Base-by-base conservation (phyloP, 2,797 vertebrate genomes). In the Hoplostethus mediterraneus region DNA sequence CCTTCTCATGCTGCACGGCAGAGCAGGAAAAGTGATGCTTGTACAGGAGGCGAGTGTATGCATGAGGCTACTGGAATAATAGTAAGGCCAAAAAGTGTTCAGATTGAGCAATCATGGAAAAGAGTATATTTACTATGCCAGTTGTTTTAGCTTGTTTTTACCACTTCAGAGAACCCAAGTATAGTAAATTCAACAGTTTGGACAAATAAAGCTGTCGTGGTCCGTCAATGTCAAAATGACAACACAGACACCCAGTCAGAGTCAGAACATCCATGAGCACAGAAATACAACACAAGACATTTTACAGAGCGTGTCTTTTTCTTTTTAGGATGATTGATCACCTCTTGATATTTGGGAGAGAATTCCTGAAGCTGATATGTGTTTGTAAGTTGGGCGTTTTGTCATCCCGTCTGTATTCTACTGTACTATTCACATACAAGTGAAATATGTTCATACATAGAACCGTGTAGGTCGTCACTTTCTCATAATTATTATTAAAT, bases 21-120 rank as follows among this genome's bases (percentile, higher is more conserved):
- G 67, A 5, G 25, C 47, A 48, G 21, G 85, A 55, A 81, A 86
- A 73, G 53, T 42, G 79, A 86, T 78, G 73, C 45, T 67, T n/a
- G 63, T 21, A 6, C 63, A 58, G 58, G 36, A 71, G 14, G 59
- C 59, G 40, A 44, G 54, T 17, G 52, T 51, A 59, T 14, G 52
- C 42, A 17, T 0, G 2, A 3, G 17, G 31, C 13, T 44, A 12
- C 12, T 54, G 12, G 36, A 62, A 64, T 17, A 42, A 58, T 13
- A 16, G 33, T 66, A 25, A 38, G 0, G 2, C 45, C 30, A 2
- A 6, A 68, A 7, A 42, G 2, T 14, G 7, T 51, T 49, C n/a
- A 28, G 28, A 33, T 30, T 49, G 6, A 56, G 5, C 5, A 25
- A 53, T 30, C 10, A 33, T 6, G 25, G 12, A 3, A 71, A 64